phyloP scores from a whole-genome alignment of 2,888 invertebrate species.

The Helicoverpa assulta region DNA sequence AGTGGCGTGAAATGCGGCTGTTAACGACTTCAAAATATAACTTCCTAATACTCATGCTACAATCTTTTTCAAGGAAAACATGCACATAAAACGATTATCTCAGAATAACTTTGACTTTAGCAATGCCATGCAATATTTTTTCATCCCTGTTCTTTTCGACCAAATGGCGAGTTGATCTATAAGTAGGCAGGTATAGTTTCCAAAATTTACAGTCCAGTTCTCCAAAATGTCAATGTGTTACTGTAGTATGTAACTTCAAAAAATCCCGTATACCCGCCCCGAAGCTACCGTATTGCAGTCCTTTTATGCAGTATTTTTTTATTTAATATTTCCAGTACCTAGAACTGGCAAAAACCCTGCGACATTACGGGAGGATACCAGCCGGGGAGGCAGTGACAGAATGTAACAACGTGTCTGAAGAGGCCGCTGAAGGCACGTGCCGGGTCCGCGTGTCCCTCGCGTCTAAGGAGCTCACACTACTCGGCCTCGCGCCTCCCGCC shows the following conservation, averaged over 20 bases:
- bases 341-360: conserved; percentile 94
- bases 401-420: conserved; percentile 71
- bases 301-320: too few relatives aligned
- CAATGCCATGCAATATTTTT: not conserved
- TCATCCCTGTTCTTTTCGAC: too few relatives aligned
- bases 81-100: not conserved
- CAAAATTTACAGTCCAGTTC: too few relatives aligned
- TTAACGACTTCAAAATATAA: too few relatives aligned
- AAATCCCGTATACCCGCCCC: too few relatives aligned
- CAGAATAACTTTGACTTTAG: not conserved
- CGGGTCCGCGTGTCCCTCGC: conserved; percentile 94
- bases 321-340: conserved; percentile 92
- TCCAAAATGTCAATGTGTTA: too few relatives aligned
- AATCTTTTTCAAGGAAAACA: conserved; percentile 1
- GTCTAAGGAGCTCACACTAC: conserved; percentile 95
- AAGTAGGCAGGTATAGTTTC: too few relatives aligned
- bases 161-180: too few relatives aligned
- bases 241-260: too few relatives aligned
- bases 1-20: not conserved
- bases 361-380: conserved; percentile 96
- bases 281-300: too few relatives aligned
- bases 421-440: conserved; percentile 65
- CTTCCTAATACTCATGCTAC: too few relatives aligned
- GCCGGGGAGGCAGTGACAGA: conserved; percentile 86
- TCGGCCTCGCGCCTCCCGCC: conserved; percentile 91